Percentiles rank a stretch among this genome's conserved stretches.
Conservation (phyloP, 2,797 vertebrate species). For the Mycteria americana region DNA sequence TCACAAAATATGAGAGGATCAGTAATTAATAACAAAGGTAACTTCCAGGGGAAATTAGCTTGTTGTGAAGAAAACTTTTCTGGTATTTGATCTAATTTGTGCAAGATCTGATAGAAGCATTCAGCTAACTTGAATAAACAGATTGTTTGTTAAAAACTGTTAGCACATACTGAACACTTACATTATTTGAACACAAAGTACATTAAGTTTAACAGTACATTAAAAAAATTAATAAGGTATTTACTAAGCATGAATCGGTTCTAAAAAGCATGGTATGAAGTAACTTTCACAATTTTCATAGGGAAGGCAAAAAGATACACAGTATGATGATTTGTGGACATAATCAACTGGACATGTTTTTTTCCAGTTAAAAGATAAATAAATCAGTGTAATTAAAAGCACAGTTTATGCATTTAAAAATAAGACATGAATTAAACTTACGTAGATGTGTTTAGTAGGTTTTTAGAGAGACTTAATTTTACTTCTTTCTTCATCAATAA, state of each 20-base stretch:
- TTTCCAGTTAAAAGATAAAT: constrained; percentile 11
- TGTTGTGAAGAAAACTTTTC: background rate
- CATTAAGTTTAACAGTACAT: background rate
- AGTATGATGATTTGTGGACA: background rate
- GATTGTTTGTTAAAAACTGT: constrained; percentile 13
- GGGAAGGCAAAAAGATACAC: background rate
- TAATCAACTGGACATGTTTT: background rate
- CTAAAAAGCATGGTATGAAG: background rate
- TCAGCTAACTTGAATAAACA: constrained; percentile 41
- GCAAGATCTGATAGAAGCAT: background rate
- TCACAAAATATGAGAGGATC: background rate
- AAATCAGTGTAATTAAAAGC: background rate
- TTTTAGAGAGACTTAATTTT: background rate
- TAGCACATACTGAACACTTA: constrained; percentile 24
- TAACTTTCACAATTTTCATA: constrained; percentile 11
- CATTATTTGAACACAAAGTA: constrained; percentile 31
- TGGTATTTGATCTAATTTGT: constrained; percentile 5
- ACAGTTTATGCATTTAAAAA: background rate
- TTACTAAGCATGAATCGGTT: background rate
- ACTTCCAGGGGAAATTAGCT: background rate
- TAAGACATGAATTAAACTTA: background rate
- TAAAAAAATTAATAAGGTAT: background rate
- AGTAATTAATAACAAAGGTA: background rate
- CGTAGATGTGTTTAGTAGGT: background rate
- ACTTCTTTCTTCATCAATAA: background rate